Percentiles rank a stretch among this genome's conserved stretches.
Evolutionary conservation across 1,140 invertebrate genomes (phyloP).

Genomic region (Zaprionus capensis): DNA sequence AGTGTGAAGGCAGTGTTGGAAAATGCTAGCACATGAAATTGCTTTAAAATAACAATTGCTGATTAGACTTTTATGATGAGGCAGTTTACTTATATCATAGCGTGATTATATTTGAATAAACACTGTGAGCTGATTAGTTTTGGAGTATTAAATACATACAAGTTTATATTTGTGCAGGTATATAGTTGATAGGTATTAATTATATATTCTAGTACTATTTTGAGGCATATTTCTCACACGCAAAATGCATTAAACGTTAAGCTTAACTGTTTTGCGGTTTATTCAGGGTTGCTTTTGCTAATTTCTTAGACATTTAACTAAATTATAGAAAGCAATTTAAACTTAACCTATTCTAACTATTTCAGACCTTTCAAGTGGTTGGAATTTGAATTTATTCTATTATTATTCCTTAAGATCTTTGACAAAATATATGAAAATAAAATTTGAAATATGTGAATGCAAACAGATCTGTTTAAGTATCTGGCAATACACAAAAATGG

Average conservation of each 20-base stretch:
- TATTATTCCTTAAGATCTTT: too few species aligned
- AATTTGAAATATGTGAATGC: too few species aligned
- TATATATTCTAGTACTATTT: neutral
- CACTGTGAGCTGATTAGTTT: neutral
- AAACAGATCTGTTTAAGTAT: too few species aligned
- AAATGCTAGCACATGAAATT: neutral
- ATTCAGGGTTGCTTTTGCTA: neutral
- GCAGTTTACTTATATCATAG: neutral
- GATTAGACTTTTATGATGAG: neutral
- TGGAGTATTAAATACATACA: neutral
- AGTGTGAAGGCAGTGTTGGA: neutral
- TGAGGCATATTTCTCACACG: neutral
- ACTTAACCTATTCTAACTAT: too few species aligned
- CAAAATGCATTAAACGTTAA: neutral
- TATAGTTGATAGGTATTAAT: neutral
- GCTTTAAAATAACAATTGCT: neutral
- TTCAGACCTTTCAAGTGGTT: too few species aligned
- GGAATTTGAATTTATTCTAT: too few species aligned
- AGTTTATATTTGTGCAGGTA: too few species aligned
- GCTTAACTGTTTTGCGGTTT: neutral
- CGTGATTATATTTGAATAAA: neutral
- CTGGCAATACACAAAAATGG: too few species aligned
- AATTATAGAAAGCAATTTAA: too few species aligned
- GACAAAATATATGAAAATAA: too few species aligned
- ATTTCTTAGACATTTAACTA: neutral